Evolutionary conservation across 2,888 invertebrate species (phyloP).

Genomic region (Bombylius major): DNA sequence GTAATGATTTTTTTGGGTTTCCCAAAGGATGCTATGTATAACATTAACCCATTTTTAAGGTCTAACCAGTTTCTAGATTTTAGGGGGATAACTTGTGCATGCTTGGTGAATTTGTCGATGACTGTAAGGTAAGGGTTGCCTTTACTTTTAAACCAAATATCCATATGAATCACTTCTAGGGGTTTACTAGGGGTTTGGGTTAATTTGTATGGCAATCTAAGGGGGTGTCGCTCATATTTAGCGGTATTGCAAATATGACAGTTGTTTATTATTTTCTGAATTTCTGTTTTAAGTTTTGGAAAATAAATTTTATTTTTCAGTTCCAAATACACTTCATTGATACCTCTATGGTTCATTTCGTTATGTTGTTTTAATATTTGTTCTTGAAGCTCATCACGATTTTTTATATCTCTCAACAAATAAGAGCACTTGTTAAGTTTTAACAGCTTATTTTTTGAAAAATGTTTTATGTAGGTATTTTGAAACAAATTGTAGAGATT

Average conservation of each 20-base stretch:
- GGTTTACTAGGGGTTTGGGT: constrained; percentile 4
- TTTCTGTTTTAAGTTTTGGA: constrained; percentile 2
- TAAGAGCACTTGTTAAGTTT: background rate
- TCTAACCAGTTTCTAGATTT: constrained; percentile 2
- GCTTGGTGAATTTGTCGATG: constrained; percentile 9
- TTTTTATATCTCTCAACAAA: background rate
- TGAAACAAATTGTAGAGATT: background rate
- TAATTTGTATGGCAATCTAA: background rate
- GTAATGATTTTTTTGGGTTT: too few species aligned
- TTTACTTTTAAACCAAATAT: constrained; percentile 3
- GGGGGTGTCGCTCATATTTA: constrained; percentile 8
- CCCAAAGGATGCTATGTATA: too few species aligned
- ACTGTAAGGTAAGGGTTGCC: background rate
- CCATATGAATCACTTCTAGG: constrained; percentile 3
- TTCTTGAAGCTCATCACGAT: background rate
- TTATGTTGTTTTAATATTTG: background rate
- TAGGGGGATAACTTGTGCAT: constrained; percentile 1
- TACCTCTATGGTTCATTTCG: constrained; percentile 6
- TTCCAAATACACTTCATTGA: constrained; percentile 1
- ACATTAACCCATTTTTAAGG: too few species aligned
- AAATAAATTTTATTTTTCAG: constrained; percentile 4
- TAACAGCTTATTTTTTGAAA: background rate
- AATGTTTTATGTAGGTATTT: background rate
- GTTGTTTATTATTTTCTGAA: constrained; percentile 5
- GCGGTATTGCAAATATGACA: constrained; percentile 5